Percentiles rank a stretch among this genome's conserved stretches.
These are phyloP conservation scores for fruit fly (Drosophila melanogaster) DNA, from an alignment of 1,140 invertebrate genomes.

Conservation along the genomic window Release_6_plus_ISO1_MT NT_037436.4:4948501-4949000, in stretches of 20 bases:
- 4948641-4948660: slow-evolving; percentile 80
- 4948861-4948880: background rate
- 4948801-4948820: slow-evolving; percentile 3
- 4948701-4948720: slow-evolving; percentile 60
- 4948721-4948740: slow-evolving; percentile 31
- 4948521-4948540: slow-evolving; percentile 69
- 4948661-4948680: slow-evolving; percentile 35
- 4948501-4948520: slow-evolving; percentile 81
- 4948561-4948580: slow-evolving; percentile 78
- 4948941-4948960: background rate
- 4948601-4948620: background rate
- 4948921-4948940: background rate
- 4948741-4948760: slow-evolving; percentile 45
- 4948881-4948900: slow-evolving; percentile 1
- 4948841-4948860: background rate
- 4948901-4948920: background rate
- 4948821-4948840: background rate
- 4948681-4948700: slow-evolving; percentile 42
- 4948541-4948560: slow-evolving; percentile 63
- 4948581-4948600: slow-evolving; percentile 76
- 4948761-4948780: slow-evolving; percentile 28
- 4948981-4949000: background rate
- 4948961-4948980: background rate
- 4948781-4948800: background rate
- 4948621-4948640: too few species aligned